Percentiles rank a stretch among this genome's conserved stretches.
phyloP scores from a whole-genome alignment of 2,888 invertebrate genomes.

The Strigamia crassipes region DNA sequence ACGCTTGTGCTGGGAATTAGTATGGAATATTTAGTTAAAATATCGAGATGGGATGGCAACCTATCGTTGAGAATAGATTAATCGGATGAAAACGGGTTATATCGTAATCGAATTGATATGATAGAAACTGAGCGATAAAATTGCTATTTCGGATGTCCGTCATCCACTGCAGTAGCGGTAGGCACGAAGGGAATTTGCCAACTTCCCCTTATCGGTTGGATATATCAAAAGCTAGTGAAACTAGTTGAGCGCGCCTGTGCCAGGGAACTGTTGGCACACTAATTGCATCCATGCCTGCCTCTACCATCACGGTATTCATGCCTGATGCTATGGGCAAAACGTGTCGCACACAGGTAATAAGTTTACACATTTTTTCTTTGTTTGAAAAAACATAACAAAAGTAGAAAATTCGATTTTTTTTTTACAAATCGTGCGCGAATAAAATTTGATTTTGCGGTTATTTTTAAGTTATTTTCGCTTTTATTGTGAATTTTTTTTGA shows the following conservation, averaged over 20 bases:
- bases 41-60: neutral
- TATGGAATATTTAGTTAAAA: neutral
- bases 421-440: too few species aligned
- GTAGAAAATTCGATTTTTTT: too few species aligned
- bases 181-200: constrained; percentile 7
- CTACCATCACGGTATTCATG: neutral
- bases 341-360: neutral
- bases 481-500: too few species aligned
- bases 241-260: neutral
- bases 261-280: neutral
- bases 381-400: neutral
- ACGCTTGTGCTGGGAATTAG: too few species aligned
- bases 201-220: neutral
- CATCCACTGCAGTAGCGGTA: neutral
- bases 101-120: neutral
- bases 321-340: neutral
- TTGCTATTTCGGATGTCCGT: neutral
- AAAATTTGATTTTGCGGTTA: too few species aligned
- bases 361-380: neutral
- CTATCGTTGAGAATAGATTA: neutral
- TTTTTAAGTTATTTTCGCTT: too few species aligned
- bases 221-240: neutral
- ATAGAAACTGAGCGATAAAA: neutral
- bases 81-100: neutral
- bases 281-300: neutral